Evolutionary conservation across 2,113 vertebrate species (phyloP).

Genomic region (Hydropotes inermis): DNA sequence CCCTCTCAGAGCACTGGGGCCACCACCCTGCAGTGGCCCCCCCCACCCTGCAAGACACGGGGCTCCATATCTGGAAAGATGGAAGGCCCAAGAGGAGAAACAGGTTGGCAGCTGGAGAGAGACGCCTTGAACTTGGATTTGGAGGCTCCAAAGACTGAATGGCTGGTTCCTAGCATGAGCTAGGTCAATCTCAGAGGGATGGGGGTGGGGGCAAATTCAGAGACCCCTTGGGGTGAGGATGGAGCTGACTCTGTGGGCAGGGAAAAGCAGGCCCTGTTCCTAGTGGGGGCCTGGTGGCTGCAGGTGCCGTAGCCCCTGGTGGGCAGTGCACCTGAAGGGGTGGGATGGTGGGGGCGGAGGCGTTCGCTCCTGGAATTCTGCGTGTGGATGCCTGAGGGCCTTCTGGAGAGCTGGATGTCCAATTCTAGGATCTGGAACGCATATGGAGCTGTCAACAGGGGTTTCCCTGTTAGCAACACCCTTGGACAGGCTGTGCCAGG

Average conservation of each 20-base stretch:
- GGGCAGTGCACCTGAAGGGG: accelerated
- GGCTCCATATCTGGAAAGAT: not conserved
- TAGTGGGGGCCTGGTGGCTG: not conserved
- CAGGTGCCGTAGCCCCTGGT: too few species aligned
- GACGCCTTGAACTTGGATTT: not conserved
- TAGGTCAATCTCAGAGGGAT: not conserved
- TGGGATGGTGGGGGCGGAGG: not conserved
- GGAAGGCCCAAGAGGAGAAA: not conserved
- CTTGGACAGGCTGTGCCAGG: not conserved
- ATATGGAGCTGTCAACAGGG: accelerated
- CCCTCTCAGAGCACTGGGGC: not conserved
- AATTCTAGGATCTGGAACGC: not conserved
- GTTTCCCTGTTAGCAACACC: accelerated
- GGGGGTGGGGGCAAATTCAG: not conserved
- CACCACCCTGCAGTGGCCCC: not conserved
- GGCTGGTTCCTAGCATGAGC: not conserved
- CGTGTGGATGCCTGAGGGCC: not conserved
- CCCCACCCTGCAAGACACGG: accelerated
- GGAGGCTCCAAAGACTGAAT: not conserved
- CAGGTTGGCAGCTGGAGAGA: not conserved
- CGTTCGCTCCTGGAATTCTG: not conserved
- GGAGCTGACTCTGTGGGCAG: not conserved
- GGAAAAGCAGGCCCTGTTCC: not conserved
- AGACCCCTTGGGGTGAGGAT: not conserved
- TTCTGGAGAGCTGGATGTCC: not conserved